phyloP scores from a whole-genome alignment of 2,888 invertebrate species.

The Lasius fuliginosus region DNA sequence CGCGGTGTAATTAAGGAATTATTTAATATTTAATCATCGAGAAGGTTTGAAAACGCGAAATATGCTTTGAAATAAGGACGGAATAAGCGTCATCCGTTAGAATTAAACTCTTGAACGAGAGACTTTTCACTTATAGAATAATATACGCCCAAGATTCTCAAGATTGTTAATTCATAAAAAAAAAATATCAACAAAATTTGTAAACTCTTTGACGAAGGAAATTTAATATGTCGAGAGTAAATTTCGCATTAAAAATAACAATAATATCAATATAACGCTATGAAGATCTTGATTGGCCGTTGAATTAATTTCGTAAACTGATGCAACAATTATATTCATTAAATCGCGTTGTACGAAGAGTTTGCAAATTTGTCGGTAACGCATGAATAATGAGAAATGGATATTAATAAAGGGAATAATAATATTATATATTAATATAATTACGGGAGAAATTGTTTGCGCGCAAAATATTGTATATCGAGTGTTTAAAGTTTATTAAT shows the following conservation, averaged over 20 bases:
- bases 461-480: neutral
- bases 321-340: slow-evolving; percentile 39
- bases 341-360: slow-evolving; percentile 15
- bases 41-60: neutral
- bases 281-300: slow-evolving; percentile 9
- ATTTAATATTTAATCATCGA: slow-evolving; percentile 21
- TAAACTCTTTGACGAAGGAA: neutral
- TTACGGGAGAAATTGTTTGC: slow-evolving; percentile 21
- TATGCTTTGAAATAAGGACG: neutral
- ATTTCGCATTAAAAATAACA: neutral
- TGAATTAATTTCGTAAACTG: slow-evolving; percentile 37
- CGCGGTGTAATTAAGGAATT: slow-evolving; percentile 22
- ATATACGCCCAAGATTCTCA: neutral
- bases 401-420: slow-evolving; percentile 31
- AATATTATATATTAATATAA: slow-evolving; percentile 36
- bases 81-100: neutral
- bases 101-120: neutral
- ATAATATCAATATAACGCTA: neutral
- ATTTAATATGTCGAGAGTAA: neutral
- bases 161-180: neutral
- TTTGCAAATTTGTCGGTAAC: slow-evolving; percentile 28
- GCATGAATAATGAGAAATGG: slow-evolving; percentile 39
- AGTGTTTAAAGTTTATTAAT: slow-evolving; percentile 31
- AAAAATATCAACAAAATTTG: neutral
- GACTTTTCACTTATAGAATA: neutral